Conservation (phyloP, 2,888 invertebrate genomes). For the Nudaria mundana region DNA sequence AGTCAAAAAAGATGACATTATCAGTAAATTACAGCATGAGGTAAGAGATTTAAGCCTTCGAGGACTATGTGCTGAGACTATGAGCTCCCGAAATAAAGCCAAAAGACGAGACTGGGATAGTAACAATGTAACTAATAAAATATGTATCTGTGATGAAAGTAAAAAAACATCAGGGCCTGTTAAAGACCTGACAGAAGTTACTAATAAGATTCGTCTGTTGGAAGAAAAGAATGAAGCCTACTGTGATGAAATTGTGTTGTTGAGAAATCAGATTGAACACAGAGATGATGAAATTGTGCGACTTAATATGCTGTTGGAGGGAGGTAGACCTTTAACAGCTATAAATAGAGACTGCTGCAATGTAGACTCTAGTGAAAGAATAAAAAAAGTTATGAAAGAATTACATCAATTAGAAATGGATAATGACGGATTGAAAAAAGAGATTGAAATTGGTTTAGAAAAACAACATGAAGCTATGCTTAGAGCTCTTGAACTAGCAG, state of each 20-base stretch:
- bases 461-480: slow-evolving; percentile 92
- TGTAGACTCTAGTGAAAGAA: slow-evolving; percentile 76
- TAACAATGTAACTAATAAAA: slow-evolving; percentile 34
- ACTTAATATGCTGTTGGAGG: slow-evolving; percentile 85
- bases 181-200: slow-evolving; percentile 66
- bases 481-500: slow-evolving; percentile 86
- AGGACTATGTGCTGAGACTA: slow-evolving; percentile 70
- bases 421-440: slow-evolving; percentile 74
- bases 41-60: slow-evolving; percentile 66
- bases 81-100: slow-evolving; percentile 67
- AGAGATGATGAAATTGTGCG: slow-evolving; percentile 87
- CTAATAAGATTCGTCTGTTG: slow-evolving; percentile 63
- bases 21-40: slow-evolving; percentile 68
- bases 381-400: slow-evolving; percentile 80
- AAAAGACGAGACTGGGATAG: slow-evolving; percentile 53
- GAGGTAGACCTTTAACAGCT: slow-evolving; percentile 84
- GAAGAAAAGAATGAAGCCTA: slow-evolving; percentile 66
- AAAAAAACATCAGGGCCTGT: slow-evolving; percentile 52
- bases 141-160: slow-evolving; percentile 53
- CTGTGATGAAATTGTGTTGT: slow-evolving; percentile 60
- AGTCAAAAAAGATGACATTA: slow-evolving; percentile 71
- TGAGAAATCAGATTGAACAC: slow-evolving; percentile 67
- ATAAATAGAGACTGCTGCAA: slow-evolving; percentile 85
- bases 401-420: slow-evolving; percentile 82
- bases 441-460: slow-evolving; percentile 78